Evolutionary conservation across 2,113 vertebrate species (phyloP).

Genomic region (Myiozetetes cayanensis): DNA sequence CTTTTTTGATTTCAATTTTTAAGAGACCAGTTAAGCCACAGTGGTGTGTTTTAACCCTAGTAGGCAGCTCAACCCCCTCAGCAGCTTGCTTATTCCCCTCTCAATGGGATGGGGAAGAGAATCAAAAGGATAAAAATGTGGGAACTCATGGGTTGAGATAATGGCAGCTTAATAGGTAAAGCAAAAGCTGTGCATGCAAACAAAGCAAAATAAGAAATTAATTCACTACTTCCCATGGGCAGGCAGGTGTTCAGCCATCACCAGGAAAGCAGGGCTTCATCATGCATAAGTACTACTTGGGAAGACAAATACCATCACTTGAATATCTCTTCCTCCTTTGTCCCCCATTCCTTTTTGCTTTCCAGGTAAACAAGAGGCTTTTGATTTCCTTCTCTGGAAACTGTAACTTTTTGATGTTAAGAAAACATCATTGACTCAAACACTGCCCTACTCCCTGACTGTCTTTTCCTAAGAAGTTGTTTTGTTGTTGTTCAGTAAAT

Average conservation of each 20-base stretch:
- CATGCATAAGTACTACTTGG: rapidly evolving
- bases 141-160: background rate
- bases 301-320: background rate
- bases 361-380: background rate
- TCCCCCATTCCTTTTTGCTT: background rate
- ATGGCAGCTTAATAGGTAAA: background rate
- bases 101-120: background rate
- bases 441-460: background rate
- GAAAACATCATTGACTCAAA: background rate
- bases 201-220: background rate
- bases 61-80: background rate
- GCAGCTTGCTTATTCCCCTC: rapidly evolving
- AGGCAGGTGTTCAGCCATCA: background rate
- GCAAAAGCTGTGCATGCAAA: background rate
- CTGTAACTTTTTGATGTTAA: background rate
- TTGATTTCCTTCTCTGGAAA: background rate
- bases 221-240: background rate
- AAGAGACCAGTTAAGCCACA: background rate
- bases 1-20: background rate
- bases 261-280: background rate
- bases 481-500: background rate
- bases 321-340: background rate
- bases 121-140: background rate
- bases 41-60: background rate
- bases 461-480: background rate